phyloP scores from a whole-genome alignment of 1,140 invertebrate genomes.

The Leptopilina clavipes region DNA sequence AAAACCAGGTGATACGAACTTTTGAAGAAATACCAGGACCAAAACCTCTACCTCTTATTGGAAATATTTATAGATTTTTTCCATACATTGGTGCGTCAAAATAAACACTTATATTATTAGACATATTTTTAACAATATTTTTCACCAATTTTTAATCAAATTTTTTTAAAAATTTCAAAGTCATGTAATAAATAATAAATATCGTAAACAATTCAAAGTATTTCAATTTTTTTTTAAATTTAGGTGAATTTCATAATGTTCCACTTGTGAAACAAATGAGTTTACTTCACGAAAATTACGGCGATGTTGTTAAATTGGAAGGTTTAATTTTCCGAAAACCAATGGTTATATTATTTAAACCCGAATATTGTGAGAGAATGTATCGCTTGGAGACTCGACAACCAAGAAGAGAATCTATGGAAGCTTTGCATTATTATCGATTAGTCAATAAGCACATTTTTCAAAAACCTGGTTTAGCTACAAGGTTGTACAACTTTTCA shows the following conservation, averaged over 20 bases:
- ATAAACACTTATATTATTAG: too few species aligned
- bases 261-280: constrained; percentile 48
- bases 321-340: constrained; percentile 53
- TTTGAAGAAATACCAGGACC: constrained; percentile 75
- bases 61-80: constrained; percentile 71
- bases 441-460: constrained; percentile 35
- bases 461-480: constrained; percentile 49
- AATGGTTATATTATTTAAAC: constrained; percentile 58
- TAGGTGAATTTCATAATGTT: constrained; percentile 57
- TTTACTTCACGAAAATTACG: constrained; percentile 53
- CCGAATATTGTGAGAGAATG: constrained; percentile 65
- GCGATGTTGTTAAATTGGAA: constrained; percentile 60
- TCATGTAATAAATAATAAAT: too few species aligned
- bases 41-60: constrained; percentile 69
- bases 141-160: too few species aligned
- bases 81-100: constrained; percentile 76
- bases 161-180: too few species aligned
- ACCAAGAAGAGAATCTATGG: constrained; percentile 62
- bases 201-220: too few species aligned
- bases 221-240: constrained; percentile 25
- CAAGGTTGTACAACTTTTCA: constrained; percentile 60
- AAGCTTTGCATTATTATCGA: constrained; percentile 63
- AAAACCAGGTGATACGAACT: constrained; percentile 50
- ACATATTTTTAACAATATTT: too few species aligned
- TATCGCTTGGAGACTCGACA: constrained; percentile 65